phyloP scores from a whole-genome alignment of 30 jellyfish, hydroid and myxozoan genomes.

The Pseudorhiza aurosa region DNA sequence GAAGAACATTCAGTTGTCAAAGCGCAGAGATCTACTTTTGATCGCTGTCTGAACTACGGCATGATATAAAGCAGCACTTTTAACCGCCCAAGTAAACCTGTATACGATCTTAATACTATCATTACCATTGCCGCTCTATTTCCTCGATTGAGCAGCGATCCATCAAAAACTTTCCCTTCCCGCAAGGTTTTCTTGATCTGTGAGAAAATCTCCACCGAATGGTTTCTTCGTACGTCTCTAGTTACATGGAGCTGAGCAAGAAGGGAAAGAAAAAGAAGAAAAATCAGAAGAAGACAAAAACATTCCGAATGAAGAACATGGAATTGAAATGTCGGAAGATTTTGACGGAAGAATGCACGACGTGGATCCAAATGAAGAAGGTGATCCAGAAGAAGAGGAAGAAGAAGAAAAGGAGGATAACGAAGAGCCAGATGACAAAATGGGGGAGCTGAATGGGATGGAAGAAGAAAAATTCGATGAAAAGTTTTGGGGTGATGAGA shows the following conservation, averaged over 20 bases:
- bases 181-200: no score
- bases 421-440: conserved; percentile 80
- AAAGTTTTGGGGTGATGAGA: conserved; percentile 93
- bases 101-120: no score
- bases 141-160: no score
- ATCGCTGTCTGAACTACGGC: no score
- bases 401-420: conserved; percentile 54
- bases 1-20: no score
- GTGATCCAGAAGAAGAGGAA: conserved; percentile 39
- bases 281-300: conserved; percentile 64
- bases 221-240: no score
- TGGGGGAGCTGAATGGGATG: conserved; percentile 86
- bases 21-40: no score
- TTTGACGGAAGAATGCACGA: conserved; percentile 91
- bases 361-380: conserved; percentile 84
- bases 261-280: conserved; percentile 63
- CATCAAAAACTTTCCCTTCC: no score
- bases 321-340: conserved; percentile 98
- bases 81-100: no score
- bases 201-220: no score
- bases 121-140: no score
- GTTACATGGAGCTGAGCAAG: conserved; percentile 91
- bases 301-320: conserved; percentile 86
- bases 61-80: no score
- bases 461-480: conserved; percentile 84